Base-by-base conservation (phyloP, 2,888 invertebrate genomes). In the Lycophotia porphyrea region DNA sequence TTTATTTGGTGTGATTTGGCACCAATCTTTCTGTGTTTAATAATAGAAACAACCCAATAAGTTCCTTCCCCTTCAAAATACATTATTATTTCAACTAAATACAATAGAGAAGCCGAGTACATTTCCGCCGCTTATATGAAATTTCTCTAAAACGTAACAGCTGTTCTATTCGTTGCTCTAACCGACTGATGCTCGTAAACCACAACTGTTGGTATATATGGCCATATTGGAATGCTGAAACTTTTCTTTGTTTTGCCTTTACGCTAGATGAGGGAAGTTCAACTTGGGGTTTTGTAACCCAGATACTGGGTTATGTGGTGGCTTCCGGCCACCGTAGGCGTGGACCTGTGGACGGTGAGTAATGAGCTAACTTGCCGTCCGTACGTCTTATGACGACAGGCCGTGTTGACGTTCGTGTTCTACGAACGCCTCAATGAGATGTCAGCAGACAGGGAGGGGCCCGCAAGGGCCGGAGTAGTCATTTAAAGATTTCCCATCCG, bases 171-270 rank as follows among this genome's bases (percentile, higher is more conserved):
- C 13, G 49, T 65, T 58, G 49, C 24, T 63, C 24, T n/a, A 24
- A 55, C 71, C 71, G 7, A 34, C 61, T 34, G 31, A 71, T 34
- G 66, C 31, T 63, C 55, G 55, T 78, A 67, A 78, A 42, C 18
- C 24, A 18, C 49, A 78, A 61, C 47, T 34, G 24, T 72, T 63
- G 27, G 24, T 55, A 15, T 0, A 49, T 11, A 21, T 55, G 63
- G 67, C 52, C 65, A 47, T 78, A 64, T 73, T 78, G 63, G 27
- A 73, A 52, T 39, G 63, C 39, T 52, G 21, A 67, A 72, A 72
- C 31, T 73, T 72, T 72, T 27, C 44, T 71, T 55, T 47, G 47
- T 24, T n/a, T 44, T 36, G 36, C 9, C n/a, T 55, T 44, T 24
- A 44, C 5, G 52, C 34, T 74, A 36, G 42, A 36, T 44, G 34